These are phyloP conservation scores for Dromaius novaehollandiae DNA, from an alignment of 2,113 vertebrate genomes.

Conservation along the genomic window DNA sequence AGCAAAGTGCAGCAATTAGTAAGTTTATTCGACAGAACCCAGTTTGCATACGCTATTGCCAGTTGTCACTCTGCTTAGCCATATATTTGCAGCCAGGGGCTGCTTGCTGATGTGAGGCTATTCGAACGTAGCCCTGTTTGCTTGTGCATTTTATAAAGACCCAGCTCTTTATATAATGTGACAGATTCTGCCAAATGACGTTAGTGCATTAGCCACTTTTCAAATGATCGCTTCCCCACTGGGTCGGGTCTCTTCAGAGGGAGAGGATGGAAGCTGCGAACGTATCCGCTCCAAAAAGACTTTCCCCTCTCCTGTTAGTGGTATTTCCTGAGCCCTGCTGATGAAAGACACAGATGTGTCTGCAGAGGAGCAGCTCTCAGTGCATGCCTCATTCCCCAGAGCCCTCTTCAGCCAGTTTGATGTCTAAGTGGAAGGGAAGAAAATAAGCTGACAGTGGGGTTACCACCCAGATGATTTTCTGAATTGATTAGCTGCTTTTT, in stretches of 20 bases:
- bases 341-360: constrained; percentile 74
- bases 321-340: constrained; percentile 68
- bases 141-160: background rate
- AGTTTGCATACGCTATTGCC: background rate
- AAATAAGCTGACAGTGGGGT: constrained; percentile 74
- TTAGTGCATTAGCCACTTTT: constrained; percentile 17
- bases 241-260: constrained; percentile 20
- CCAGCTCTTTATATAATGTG: background rate
- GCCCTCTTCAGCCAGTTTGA: constrained; percentile 71
- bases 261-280: background rate
- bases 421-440: constrained; percentile 75
- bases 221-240: background rate
- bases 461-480: constrained; percentile 74
- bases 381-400: constrained; percentile 57
- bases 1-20: background rate
- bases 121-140: rapidly evolving
- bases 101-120: background rate
- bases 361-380: constrained; percentile 65
- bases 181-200: constrained; percentile 11
- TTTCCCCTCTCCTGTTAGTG: background rate
- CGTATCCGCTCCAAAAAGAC: constrained; percentile 33
- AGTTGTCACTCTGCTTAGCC: background rate
- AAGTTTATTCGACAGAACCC: background rate
- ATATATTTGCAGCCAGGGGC: background rate
- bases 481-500: constrained; percentile 72